Percentiles rank a stretch among this genome's conserved stretches.
Conservation (phyloP, 2,888 invertebrate genomes). For the Rhogogaster chlorosoma region DNA sequence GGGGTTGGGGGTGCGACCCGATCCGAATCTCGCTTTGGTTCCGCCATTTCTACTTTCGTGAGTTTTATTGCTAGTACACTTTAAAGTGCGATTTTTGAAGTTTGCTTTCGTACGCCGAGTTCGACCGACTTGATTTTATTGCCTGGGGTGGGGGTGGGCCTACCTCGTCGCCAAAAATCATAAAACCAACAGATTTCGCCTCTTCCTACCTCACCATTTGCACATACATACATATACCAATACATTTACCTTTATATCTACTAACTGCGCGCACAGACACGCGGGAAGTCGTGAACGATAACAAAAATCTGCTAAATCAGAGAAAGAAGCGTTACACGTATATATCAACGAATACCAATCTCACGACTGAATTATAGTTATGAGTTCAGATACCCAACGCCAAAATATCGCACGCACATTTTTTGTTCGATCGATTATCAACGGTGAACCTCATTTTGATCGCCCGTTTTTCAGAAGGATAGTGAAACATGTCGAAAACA, state of each 20-base stretch:
- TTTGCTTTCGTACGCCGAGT: constrained; percentile 30
- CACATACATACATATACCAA: background rate
- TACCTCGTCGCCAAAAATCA: constrained; percentile 35
- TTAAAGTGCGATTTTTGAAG: constrained; percentile 68
- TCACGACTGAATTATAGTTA: background rate
- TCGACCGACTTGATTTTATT: constrained; percentile 42
- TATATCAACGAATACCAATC: constrained; percentile 6
- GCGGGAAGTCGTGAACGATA: background rate
- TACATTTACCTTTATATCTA: background rate
- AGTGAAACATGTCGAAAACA: too few relatives aligned
- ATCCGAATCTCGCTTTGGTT: constrained; percentile 56
- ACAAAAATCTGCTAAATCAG: constrained; percentile 8
- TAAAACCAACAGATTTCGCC: constrained; percentile 38
- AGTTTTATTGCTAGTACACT: constrained; percentile 68
- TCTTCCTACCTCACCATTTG: constrained; percentile 23
- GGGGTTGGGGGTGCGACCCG: constrained; percentile 27
- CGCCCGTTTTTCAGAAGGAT: too few relatives aligned
- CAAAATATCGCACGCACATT: background rate
- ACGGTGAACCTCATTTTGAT: background rate
- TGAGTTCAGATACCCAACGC: background rate
- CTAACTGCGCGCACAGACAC: background rate
- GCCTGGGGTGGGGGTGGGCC: constrained; percentile 5
- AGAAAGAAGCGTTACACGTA: background rate
- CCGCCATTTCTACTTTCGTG: constrained; percentile 60
- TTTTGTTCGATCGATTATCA: background rate